Evolutionary conservation across 2,888 invertebrate species (phyloP).

Genomic region (Lasioglossum pauxillum): DNA sequence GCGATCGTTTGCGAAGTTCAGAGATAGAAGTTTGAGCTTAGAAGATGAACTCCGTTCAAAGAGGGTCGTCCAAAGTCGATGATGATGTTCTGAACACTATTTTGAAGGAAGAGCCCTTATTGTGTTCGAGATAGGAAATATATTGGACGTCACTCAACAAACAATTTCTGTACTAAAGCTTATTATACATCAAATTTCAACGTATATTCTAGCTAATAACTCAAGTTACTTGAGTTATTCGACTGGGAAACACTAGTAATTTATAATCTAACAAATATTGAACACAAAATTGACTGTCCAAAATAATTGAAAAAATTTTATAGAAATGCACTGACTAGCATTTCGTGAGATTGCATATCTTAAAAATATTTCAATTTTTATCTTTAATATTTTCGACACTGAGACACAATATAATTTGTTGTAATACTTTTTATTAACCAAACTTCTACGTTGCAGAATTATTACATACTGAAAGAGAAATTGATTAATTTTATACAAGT

Average conservation of each 20-base stretch:
- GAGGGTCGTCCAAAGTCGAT: not conserved
- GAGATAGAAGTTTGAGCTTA: not conserved
- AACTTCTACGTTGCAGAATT: not conserved
- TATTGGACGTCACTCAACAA: not conserved
- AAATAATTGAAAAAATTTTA: too few species aligned
- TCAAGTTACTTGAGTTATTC: not conserved
- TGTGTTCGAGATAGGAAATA: not conserved
- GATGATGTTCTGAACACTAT: not conserved
- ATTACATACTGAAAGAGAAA: not conserved
- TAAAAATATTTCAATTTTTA: too few species aligned
- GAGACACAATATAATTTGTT: not conserved
- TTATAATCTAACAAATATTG: not conserved
- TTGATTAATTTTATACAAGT: not conserved
- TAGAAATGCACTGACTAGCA: too few species aligned
- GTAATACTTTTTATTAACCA: not conserved
- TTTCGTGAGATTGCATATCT: too few species aligned
- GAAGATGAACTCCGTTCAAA: slow-evolving; percentile 4
- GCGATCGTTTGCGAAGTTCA: slow-evolving; percentile 6
- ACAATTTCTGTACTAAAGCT: not conserved
- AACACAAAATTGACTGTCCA: not conserved
- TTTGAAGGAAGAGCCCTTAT: not conserved
- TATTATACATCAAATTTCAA: not conserved
- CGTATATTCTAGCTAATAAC: not conserved
- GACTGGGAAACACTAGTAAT: not conserved
- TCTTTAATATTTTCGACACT: too few species aligned